These are phyloP conservation scores for Tragulus kanchil DNA, from an alignment of 2,113 vertebrate species.

Conservation along the genomic window DNA sequence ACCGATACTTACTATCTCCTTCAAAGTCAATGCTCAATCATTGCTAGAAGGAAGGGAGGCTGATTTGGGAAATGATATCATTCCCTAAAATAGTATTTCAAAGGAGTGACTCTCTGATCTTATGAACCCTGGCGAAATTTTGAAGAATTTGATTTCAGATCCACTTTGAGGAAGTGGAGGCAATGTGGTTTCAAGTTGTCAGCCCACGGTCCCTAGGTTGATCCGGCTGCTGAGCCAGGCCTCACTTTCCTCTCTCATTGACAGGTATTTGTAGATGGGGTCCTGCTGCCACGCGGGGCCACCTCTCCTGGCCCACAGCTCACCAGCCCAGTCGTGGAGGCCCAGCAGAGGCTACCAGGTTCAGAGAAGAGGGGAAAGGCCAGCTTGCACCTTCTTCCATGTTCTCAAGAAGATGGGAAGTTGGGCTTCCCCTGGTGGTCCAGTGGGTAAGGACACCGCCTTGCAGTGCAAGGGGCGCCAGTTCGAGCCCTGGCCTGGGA, in stretches of 20 bases:
- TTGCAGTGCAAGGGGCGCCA: no score
- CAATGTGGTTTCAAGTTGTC: not conserved
- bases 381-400: not conserved
- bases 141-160: conserved; percentile 13
- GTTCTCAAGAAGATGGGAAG: not conserved
- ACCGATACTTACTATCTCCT: not conserved
- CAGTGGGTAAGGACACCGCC: no score
- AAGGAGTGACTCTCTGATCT: not conserved
- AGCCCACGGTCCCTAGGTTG: not conserved
- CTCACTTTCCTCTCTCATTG: not conserved
- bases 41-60: not conserved
- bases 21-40: not conserved
- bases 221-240: not conserved
- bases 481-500: no score
- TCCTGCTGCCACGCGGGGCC: not conserved
- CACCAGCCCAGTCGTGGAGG: not conserved
- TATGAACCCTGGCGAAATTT: not conserved
- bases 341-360: not conserved
- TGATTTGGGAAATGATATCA: not conserved
- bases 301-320: not conserved
- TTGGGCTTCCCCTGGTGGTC: no score
- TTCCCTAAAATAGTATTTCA: not conserved
- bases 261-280: not conserved
- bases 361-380: not conserved
- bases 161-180: not conserved